These are phyloP conservation scores for Caenorhabditis elegans DNA, from an alignment of 1,140 invertebrate species.

Conservation along the genomic window DNA sequence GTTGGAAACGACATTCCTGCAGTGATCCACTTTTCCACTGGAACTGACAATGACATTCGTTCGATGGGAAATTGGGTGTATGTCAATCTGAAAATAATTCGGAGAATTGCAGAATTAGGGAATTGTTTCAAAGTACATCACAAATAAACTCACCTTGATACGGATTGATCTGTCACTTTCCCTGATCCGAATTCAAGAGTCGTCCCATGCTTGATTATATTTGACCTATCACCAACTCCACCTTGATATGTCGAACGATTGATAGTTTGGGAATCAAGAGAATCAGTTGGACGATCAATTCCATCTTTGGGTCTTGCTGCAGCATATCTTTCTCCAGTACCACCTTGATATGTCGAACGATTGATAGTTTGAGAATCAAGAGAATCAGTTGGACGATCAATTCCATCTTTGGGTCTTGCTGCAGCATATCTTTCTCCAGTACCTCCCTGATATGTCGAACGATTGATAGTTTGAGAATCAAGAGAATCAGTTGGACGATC, in stretches of 20 bases:
- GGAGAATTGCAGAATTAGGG: background rate
- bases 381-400: background rate
- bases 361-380: background rate
- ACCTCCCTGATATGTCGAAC: background rate
- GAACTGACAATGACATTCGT: conserved; percentile 5
- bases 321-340: background rate
- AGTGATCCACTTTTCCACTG: background rate
- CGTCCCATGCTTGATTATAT: background rate
- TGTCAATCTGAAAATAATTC: background rate
- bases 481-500: background rate
- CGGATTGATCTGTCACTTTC: conserved; percentile 7
- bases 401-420: background rate
- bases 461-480: background rate
- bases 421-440: background rate
- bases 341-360: background rate
- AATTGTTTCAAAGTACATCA: background rate
- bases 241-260: background rate
- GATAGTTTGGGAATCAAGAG: background rate
- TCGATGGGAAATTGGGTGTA: conserved; percentile 25
- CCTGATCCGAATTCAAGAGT: background rate
- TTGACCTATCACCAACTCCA: background rate
- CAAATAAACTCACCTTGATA: background rate
- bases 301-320: background rate
- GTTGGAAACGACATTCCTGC: background rate
- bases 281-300: conserved; percentile 18